Conservation (phyloP, 2,113 vertebrate species). For the Hymenochirus boettgeri region DNA sequence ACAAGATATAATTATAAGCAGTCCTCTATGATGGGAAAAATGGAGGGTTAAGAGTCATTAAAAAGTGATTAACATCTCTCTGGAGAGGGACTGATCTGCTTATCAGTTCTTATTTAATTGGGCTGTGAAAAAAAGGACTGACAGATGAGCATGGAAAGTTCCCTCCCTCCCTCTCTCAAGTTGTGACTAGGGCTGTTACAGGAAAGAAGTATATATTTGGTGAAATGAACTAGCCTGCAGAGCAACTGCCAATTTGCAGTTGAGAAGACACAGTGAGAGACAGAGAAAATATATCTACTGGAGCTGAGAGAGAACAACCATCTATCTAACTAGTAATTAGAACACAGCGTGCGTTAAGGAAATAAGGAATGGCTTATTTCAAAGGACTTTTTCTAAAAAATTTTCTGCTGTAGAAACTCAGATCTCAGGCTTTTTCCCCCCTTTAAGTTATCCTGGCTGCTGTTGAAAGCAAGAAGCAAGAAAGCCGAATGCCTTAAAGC, state of each 20-base stretch:
- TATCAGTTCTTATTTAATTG: slow-evolving; percentile 52
- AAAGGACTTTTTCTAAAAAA: background rate
- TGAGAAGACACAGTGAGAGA: slow-evolving; percentile 47
- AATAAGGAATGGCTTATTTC: background rate
- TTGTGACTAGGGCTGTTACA: slow-evolving; percentile 52
- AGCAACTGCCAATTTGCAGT: slow-evolving; percentile 59
- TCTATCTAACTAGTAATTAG: slow-evolving; percentile 6
- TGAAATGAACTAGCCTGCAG: slow-evolving; percentile 65
- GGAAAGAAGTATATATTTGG: slow-evolving; percentile 64
- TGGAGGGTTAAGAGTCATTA: slow-evolving; percentile 28
- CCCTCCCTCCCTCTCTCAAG: slow-evolving; percentile 52
- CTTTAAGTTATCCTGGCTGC: background rate
- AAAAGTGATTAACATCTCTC: slow-evolving; percentile 51
- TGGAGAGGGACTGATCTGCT: slow-evolving; percentile 51
- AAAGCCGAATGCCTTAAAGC: background rate
- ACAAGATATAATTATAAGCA: too few species aligned
- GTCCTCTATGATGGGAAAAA: too few species aligned
- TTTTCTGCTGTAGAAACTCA: background rate
- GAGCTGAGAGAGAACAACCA: slow-evolving; percentile 44
- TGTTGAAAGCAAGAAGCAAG: background rate
- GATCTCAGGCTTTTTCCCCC: background rate
- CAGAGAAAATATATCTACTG: slow-evolving; percentile 28
- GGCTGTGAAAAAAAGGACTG: slow-evolving; percentile 54
- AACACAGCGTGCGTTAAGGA: background rate
- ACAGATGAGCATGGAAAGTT: slow-evolving; percentile 54